phyloP scores from a whole-genome alignment of 2,888 invertebrate species.

The Catonia carolina region DNA sequence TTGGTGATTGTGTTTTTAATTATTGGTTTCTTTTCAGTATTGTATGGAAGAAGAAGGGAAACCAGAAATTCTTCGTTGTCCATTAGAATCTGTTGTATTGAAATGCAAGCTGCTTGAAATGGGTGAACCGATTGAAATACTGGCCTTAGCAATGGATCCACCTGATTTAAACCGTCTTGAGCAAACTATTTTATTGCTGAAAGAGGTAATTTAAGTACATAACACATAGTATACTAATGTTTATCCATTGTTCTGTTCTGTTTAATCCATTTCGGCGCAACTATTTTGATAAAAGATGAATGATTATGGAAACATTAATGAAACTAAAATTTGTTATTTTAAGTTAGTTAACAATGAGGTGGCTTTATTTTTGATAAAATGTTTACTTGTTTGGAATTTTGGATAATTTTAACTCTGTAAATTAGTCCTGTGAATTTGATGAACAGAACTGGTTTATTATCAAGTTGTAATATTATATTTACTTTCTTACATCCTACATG shows the following conservation, averaged over 20 bases:
- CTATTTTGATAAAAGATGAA: neutral
- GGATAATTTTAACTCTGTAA: too few species aligned
- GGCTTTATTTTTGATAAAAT: too few species aligned
- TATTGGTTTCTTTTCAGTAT: too few species aligned
- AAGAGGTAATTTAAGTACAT: constrained; percentile 56
- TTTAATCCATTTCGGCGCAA: too few species aligned
- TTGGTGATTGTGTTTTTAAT: too few species aligned
- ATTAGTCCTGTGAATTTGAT: too few species aligned
- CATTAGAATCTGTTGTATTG: constrained; percentile 72
- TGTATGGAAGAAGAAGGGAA: constrained; percentile 13
- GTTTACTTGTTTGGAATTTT: too few species aligned
- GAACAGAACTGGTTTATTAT: too few species aligned
- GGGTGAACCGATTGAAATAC: constrained; percentile 69
- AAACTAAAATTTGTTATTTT: too few species aligned
- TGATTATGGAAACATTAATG: neutral
- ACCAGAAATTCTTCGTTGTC: constrained; percentile 75
- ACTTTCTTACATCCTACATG: too few species aligned
- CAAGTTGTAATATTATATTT: too few species aligned
- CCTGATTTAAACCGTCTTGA: constrained; percentile 77
- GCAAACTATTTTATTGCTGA: constrained; percentile 72
- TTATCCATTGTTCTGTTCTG: neutral
- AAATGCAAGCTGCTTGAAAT: constrained; percentile 75
- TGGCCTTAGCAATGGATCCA: constrained; percentile 79
- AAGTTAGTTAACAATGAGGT: too few species aligned
- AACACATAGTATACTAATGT: neutral